Evolutionary conservation across 1,140 invertebrate species (phyloP).

Genomic region (Drosophila simulans): DNA sequence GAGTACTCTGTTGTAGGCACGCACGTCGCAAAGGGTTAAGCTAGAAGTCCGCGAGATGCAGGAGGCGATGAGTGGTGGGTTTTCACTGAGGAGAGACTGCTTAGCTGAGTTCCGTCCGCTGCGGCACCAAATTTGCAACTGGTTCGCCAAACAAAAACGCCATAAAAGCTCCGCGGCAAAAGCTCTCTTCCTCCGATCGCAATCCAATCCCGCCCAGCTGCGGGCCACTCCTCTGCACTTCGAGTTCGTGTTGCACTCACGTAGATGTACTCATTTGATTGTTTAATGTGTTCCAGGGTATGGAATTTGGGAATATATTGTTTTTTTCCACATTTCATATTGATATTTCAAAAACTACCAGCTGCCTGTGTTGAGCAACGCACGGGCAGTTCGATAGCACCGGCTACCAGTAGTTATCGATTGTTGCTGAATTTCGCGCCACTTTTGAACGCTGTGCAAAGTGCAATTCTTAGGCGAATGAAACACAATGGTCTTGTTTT

Average conservation of each 20-base stretch:
- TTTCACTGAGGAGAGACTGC: background rate
- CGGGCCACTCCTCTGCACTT: background rate
- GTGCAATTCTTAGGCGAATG: background rate
- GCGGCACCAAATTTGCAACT: constrained; percentile 45
- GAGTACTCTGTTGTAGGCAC: constrained; percentile 7
- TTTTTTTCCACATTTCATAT: background rate
- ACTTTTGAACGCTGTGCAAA: background rate
- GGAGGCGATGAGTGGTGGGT: constrained; percentile 4
- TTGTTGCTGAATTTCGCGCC: background rate
- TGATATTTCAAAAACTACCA: background rate
- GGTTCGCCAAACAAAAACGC: constrained; percentile 1
- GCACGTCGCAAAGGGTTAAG: background rate
- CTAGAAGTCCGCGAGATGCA: constrained; percentile 15
- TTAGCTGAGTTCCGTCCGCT: constrained; percentile 13
- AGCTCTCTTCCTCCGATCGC: constrained; percentile 22
- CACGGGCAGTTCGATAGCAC: background rate
- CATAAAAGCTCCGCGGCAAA: constrained; percentile 34
- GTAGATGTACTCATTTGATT: background rate
- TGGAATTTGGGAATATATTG: background rate
- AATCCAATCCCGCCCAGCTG: background rate
- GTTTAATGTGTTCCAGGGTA: background rate
- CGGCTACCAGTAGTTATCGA: background rate
- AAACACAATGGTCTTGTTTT: background rate
- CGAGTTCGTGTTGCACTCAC: too few species aligned
- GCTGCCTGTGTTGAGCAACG: background rate